A percentile compares a stretch with the other conserved stretches of the same genome.
phyloP scores from a whole-genome alignment of 2,113 vertebrate species.

The Columba livia region DNA sequence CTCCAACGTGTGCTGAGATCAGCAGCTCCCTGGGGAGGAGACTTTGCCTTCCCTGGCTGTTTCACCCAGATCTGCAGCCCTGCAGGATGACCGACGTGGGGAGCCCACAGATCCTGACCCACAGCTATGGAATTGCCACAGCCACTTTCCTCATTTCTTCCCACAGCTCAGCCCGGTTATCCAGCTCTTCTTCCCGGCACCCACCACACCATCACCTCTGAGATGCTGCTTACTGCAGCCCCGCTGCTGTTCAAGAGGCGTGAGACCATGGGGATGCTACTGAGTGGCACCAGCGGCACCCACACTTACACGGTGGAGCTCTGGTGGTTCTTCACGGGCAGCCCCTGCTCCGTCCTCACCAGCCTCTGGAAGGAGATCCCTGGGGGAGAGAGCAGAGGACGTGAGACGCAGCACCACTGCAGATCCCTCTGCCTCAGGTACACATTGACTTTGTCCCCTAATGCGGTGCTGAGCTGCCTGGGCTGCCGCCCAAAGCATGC shows the following conservation, averaged over 20 bases:
- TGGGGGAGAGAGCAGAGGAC: slow-evolving; percentile 33
- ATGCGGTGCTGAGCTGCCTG: rapidly evolving
- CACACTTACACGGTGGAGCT: slow-evolving; percentile 88
- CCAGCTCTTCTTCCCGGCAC: background rate
- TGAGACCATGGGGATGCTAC: rapidly evolving
- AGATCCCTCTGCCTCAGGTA: background rate
- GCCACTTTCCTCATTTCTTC: rapidly evolving
- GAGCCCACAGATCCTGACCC: background rate
- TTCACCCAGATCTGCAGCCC: background rate
- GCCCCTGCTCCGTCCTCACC: slow-evolving; percentile 90
- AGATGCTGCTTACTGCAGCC: background rate
- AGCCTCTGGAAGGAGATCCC: slow-evolving; percentile 94
- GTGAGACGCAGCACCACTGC: background rate
- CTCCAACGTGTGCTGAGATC: rapidly evolving
- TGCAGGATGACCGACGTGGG: rapidly evolving
- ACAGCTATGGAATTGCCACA: background rate
- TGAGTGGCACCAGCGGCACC: background rate
- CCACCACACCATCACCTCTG: background rate
- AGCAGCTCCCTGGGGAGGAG: background rate
- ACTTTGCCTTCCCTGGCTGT: background rate
- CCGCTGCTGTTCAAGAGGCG: background rate
- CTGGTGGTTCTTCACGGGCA: slow-evolving; percentile 71
- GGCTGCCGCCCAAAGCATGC: rapidly evolving
- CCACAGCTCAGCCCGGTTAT: background rate
- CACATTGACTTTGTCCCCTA: background rate